Conservation (phyloP, 2,888 invertebrate species). For the Azorinus chamasolen region DNA sequence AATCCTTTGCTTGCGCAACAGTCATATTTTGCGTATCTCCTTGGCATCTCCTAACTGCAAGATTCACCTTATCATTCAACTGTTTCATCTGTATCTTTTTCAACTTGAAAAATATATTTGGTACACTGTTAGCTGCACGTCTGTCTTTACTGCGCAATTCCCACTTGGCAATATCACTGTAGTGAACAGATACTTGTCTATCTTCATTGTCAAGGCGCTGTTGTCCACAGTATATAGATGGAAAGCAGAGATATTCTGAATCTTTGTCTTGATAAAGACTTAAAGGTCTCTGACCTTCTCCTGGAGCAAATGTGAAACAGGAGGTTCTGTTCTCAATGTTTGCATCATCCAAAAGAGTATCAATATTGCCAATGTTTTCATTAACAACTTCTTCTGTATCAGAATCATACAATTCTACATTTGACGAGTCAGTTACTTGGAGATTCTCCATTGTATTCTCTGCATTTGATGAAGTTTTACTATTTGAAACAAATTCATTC, state of each 20-base stretch:
- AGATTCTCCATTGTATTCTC: too few species aligned
- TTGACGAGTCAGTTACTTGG: neutral
- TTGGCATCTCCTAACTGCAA: slow-evolving; percentile 46
- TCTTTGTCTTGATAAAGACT: slow-evolving; percentile 10
- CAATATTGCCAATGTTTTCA: slow-evolving; percentile 30
- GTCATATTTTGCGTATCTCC: slow-evolving; percentile 30
- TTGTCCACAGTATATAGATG: slow-evolving; percentile 56
- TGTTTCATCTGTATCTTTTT: slow-evolving; percentile 58
- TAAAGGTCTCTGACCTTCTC: slow-evolving; percentile 5
- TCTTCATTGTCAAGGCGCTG: slow-evolving; percentile 24
- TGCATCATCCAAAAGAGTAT: slow-evolving; percentile 12
- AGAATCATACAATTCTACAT: neutral
- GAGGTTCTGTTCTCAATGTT: slow-evolving; percentile 4
- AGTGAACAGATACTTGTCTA: neutral
- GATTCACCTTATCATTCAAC: slow-evolving; percentile 37
- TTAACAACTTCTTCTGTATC: neutral
- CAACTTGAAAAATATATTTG: slow-evolving; percentile 53
- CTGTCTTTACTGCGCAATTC: neutral
- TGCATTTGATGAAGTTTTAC: neutral
- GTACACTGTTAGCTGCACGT: slow-evolving; percentile 26
- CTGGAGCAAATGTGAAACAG: slow-evolving; percentile 7
- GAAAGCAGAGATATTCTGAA: slow-evolving; percentile 35
- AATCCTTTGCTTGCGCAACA: slow-evolving; percentile 28
- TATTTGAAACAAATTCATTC: slow-evolving; percentile 2
- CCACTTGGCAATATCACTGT: slow-evolving; percentile 10